Percentiles rank a stretch among this genome's conserved stretches.
phyloP scores from a whole-genome alignment of 2,113 vertebrate genomes.

The Coracopsis vasa region DNA sequence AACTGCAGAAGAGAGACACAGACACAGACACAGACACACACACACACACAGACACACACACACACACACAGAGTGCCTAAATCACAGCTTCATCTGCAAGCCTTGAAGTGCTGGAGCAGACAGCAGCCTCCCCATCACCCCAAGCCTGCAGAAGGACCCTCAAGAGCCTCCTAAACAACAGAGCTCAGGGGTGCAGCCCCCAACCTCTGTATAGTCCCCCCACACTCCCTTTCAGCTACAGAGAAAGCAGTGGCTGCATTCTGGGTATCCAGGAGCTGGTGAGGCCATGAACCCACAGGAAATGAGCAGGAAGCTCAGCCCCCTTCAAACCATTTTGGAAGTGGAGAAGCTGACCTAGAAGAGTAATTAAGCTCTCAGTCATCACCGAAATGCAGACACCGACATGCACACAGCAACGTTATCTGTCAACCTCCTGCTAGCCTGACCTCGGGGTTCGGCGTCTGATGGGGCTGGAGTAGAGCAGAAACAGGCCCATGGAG shows the following conservation, averaged over 20 bases:
- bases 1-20: constrained; percentile 15
- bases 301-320: constrained; percentile 17
- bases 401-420: not conserved
- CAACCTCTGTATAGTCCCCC: not conserved
- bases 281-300: not conserved
- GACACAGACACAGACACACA: not conserved
- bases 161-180: not conserved
- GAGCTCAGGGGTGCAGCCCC: not conserved
- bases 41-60: not conserved
- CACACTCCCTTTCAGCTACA: rapidly evolving
- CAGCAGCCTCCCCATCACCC: not conserved
- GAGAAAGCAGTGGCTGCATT: not conserved
- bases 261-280: not conserved
- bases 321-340: constrained; percentile 7
- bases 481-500: not conserved
- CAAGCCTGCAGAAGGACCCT: not conserved
- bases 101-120: not conserved
- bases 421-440: not conserved
- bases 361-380: constrained; percentile 9
- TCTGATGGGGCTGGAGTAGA: not conserved
- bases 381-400: not conserved
- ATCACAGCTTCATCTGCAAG: not conserved
- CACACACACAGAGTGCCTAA: not conserved
- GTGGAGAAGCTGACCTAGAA: not conserved
- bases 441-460: not conserved